These are phyloP conservation scores for Catharus bicknelli DNA, from an alignment of 2,113 vertebrate species.

Conservation along the genomic window DNA sequence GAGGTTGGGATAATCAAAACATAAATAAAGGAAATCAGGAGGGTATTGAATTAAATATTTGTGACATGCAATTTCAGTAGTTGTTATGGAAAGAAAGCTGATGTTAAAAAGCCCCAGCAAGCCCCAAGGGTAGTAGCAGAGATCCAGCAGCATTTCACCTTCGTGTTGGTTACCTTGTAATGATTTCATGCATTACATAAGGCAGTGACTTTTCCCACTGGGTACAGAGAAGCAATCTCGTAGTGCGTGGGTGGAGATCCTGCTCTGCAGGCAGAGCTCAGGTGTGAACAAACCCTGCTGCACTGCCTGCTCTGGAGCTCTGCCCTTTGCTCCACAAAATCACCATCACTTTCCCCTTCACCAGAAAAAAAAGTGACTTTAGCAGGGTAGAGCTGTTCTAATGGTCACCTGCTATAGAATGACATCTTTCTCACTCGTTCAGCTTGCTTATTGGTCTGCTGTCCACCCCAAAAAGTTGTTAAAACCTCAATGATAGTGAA, in stretches of 20 bases:
- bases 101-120: background rate
- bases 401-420: background rate
- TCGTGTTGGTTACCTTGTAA: background rate
- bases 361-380: background rate
- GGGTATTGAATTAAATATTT: background rate
- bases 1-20: background rate
- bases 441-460: background rate
- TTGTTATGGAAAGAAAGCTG: background rate
- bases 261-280: background rate
- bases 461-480: background rate
- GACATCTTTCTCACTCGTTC: background rate
- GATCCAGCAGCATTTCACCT: background rate
- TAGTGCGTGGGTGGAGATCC: background rate
- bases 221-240: rapidly evolving
- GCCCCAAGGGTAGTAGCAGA: rapidly evolving
- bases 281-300: background rate
- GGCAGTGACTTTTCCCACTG: background rate
- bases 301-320: rapidly evolving
- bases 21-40: background rate
- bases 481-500: background rate
- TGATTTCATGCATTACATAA: background rate
- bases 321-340: background rate
- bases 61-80: background rate
- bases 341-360: background rate
- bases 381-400: background rate